Base-by-base conservation (phyloP, 2,888 invertebrate species). In the Herminia tarsipennalis region DNA sequence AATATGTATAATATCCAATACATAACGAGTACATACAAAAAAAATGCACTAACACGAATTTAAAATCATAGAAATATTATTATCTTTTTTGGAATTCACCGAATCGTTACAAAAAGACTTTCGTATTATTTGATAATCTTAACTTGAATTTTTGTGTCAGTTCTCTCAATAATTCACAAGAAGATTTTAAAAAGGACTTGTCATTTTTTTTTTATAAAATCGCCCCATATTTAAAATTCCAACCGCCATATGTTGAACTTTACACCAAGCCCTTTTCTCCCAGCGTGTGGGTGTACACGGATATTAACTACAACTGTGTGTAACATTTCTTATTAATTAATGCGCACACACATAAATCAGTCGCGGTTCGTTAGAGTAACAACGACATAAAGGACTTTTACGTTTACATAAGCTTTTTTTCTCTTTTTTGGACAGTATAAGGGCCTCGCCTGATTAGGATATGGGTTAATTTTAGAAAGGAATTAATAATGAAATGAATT, bases 321-420 rank as follows among this genome's bases (percentile, higher is more conserved):
- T 73, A 74, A 68, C 81, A 74, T 86, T 81, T 85, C 84, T 84
- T 88, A 89, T 90, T 90, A 90, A 90, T 89, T 89, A 90, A 87
- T 85, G 86, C 81, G 81, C 83, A 71, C 82, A 78, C 80, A 79
- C 88, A 89, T 91, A 91, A 88, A 90, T 91, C 90, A 88, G 84
- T 87, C 88, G 73, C 61, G 83, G 78, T 87, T 91, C 90, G 88
- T 90, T 90, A 91, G 85, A 84, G 76, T 72, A 79, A 81, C 83
- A 83, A 78, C 79, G 71, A 73, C 54, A 62, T 66, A 71, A 79
- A 83, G 85, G 81, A 81, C 82, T 81, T 81, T 83, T 81, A 79
- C 77, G 72, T 76, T 78, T 68, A 63, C 63, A 70, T 65, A 43
- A 52, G 29, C 32, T 51, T 48, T 52, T 25, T 39, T 12, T 27